Conservation (phyloP, 2,797 vertebrate genomes). For the Sternotherus odoratus region DNA sequence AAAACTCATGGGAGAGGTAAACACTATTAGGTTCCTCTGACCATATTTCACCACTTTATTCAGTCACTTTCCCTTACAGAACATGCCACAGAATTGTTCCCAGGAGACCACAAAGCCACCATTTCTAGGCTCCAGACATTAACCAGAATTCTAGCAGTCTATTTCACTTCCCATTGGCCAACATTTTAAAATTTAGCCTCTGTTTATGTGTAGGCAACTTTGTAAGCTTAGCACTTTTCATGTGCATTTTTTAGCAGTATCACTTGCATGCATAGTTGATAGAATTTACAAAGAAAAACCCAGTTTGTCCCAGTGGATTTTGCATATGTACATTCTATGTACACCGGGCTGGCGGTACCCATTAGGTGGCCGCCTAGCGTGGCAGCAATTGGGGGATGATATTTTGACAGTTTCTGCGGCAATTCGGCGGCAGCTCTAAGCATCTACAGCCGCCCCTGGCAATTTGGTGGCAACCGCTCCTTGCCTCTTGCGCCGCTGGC, state of each 20-base stretch:
- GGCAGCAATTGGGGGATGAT: no score
- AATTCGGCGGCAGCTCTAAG: no score
- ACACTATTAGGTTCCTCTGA: neutral
- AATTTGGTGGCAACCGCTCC: no score
- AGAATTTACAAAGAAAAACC: neutral
- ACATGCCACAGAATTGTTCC: neutral
- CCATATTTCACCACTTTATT: neutral
- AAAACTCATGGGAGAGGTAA: neutral
- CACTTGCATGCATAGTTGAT: neutral
- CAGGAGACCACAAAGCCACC: no score
- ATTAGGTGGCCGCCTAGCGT: no score
- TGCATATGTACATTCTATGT: neutral
- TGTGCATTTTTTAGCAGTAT: neutral
- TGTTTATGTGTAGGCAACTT: neutral
- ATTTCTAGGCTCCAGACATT: neutral
- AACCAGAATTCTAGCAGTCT: neutral
- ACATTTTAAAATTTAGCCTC: neutral
- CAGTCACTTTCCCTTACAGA: neutral
- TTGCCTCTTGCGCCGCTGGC: no score
- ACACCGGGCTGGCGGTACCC: no score
- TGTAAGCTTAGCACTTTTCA: neutral
- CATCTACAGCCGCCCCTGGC: no score
- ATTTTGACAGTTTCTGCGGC: no score
- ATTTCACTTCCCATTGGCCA: neutral
- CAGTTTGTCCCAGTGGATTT: neutral